Evolutionary conservation across 2,888 invertebrate genomes (phyloP).

Genomic region (Diaperis boleti): DNA sequence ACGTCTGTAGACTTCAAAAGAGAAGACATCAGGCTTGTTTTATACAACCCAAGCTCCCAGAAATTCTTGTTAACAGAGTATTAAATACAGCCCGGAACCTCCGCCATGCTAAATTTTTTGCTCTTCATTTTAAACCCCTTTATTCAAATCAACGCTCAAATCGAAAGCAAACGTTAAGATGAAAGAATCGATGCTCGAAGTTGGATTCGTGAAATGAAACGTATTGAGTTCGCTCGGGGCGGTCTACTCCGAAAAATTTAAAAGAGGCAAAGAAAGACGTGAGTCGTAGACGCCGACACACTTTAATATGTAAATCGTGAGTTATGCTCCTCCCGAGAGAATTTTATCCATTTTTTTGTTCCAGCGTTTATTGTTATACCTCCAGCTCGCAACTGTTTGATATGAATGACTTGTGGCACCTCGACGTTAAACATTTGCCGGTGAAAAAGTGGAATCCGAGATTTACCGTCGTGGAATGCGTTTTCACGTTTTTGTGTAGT

Average conservation of each 20-base stretch:
- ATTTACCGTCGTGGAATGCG: constrained; percentile 27
- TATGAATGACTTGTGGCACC: constrained; percentile 52
- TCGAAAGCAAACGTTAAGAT: constrained; percentile 18
- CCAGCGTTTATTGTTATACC: constrained; percentile 53
- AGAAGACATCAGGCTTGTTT: constrained; percentile 25
- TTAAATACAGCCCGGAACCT: constrained; percentile 8
- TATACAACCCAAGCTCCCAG: constrained; percentile 10
- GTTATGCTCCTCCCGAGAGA: constrained; percentile 52
- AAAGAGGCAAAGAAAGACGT: constrained; percentile 27
- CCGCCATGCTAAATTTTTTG: not conserved
- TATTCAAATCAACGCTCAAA: constrained; percentile 19
- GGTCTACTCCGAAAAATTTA: constrained; percentile 16
- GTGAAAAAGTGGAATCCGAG: constrained; percentile 31
- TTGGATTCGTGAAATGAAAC: constrained; percentile 6
- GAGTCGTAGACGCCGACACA: constrained; percentile 33
- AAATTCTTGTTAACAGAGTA: constrained; percentile 4
- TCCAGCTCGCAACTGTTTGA: constrained; percentile 46
- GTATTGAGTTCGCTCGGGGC: constrained; percentile 28
- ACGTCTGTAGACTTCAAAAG: constrained; percentile 28
- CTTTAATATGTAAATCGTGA: constrained; percentile 54
- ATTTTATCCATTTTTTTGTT: constrained; percentile 52
- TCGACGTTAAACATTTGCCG: constrained; percentile 49
- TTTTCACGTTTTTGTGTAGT: constrained; percentile 12
- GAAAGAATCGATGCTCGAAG: constrained; percentile 1
- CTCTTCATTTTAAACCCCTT: constrained; percentile 9